phyloP scores from a whole-genome alignment of 1,140 invertebrate species.

The Aphis gossypii region DNA sequence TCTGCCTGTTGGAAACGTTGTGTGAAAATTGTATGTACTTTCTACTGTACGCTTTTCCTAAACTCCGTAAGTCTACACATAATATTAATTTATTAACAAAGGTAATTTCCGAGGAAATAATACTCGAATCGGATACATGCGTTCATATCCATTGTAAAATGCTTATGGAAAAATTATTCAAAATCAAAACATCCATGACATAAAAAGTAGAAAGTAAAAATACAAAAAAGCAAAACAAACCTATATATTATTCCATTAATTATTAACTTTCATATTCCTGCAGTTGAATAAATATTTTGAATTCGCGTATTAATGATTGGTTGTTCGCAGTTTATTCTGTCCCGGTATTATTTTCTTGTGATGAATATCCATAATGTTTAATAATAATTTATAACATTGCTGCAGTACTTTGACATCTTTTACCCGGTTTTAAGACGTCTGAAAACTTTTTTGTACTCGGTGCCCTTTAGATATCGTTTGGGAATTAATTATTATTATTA shows the following conservation, averaged over 20 bases:
- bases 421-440: neutral
- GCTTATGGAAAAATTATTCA: neutral
- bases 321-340: neutral
- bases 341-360: neutral
- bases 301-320: too few species aligned
- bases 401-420: neutral
- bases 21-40: neutral
- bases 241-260: neutral
- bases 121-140: neutral
- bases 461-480: too few species aligned
- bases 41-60: neutral
- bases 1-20: neutral
- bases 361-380: too few species aligned
- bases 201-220: neutral
- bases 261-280: too few species aligned
- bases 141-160: neutral
- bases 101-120: neutral
- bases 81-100: neutral
- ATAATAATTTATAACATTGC: too few species aligned
- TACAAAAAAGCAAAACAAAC: neutral
- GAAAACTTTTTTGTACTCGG: too few species aligned
- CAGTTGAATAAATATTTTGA: neutral
- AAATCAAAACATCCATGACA: neutral
- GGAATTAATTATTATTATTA: neutral
- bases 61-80: neutral